A percentile compares a stretch with the other conserved stretches of the same genome.
Conservation (phyloP, 2,797 vertebrate genomes). For the Lagocephalus sceleratus region DNA sequence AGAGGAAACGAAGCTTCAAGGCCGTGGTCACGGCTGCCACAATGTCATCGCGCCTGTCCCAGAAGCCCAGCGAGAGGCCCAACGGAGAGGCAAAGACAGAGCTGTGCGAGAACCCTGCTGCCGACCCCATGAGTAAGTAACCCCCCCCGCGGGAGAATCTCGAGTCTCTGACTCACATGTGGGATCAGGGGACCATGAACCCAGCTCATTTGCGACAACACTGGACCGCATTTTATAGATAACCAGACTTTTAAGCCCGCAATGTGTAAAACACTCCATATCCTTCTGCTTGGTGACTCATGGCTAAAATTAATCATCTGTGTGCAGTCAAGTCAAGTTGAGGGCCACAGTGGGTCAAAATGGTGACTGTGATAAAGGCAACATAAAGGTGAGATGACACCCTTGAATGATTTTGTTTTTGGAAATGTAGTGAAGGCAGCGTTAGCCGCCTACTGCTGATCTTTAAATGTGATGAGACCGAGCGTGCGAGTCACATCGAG, state of each 20-base stretch:
- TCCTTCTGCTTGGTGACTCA: no score
- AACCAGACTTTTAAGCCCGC: neutral
- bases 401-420: no score
- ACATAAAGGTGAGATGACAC: no score
- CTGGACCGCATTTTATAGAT: neutral
- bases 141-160: constrained; percentile 2
- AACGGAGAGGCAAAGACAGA: constrained; percentile 98
- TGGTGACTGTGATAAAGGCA: neutral
- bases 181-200: neutral
- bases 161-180: constrained; percentile 4
- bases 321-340: neutral
- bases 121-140: constrained; percentile 73
- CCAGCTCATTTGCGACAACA: neutral
- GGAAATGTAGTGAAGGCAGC: no score
- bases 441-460: no score
- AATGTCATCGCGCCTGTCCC: constrained; percentile 94
- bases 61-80: constrained; percentile 93
- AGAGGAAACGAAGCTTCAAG: constrained; percentile 98
- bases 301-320: neutral
- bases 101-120: constrained; percentile 86
- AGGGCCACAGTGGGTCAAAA: constrained; percentile 3
- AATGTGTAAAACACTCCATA: neutral
- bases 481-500: no score
- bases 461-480: no score
- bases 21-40: constrained; percentile 96